Conservation (phyloP, 2,113 vertebrate species). For the Dicentrarchus labrax region DNA sequence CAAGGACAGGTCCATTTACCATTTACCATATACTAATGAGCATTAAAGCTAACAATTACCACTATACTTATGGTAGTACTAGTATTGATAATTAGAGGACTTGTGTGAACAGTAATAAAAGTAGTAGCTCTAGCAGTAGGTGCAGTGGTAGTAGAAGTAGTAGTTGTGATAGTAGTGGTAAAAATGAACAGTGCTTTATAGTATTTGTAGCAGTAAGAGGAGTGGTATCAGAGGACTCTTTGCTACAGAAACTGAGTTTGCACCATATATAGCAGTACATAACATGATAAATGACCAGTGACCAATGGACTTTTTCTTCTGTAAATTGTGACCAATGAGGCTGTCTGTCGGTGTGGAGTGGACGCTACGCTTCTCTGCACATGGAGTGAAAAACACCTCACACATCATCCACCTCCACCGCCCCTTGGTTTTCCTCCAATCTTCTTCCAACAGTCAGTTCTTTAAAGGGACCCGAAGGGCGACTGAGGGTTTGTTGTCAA, state of each 20-base stretch:
- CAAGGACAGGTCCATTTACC: no score
- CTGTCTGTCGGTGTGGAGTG: slow-evolving; percentile 22
- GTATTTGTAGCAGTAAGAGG: neutral
- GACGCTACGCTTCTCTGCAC: slow-evolving; percentile 33
- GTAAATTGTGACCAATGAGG: slow-evolving; percentile 62
- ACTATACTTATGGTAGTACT: neutral
- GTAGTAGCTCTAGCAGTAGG: neutral
- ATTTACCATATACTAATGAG: no score
- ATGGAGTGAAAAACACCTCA: slow-evolving; percentile 42
- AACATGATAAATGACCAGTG: slow-evolving; percentile 31
- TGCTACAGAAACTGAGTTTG: slow-evolving; percentile 1
- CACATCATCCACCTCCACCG: slow-evolving; percentile 27
- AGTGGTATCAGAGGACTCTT: neutral
- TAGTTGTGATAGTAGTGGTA: neutral
- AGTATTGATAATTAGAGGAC: neutral
- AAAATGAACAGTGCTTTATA: neutral
- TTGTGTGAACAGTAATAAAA: neutral
- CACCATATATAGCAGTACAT: slow-evolving; percentile 1
- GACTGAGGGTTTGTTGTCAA: neutral
- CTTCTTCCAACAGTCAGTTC: neutral
- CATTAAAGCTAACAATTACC: neutral
- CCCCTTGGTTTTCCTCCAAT: neutral
- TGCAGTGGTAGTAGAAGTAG: neutral
- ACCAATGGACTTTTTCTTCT: slow-evolving; percentile 18
- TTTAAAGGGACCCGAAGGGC: neutral